Conservation (phyloP, 2,113 vertebrate genomes). For the Anser cygnoides region DNA sequence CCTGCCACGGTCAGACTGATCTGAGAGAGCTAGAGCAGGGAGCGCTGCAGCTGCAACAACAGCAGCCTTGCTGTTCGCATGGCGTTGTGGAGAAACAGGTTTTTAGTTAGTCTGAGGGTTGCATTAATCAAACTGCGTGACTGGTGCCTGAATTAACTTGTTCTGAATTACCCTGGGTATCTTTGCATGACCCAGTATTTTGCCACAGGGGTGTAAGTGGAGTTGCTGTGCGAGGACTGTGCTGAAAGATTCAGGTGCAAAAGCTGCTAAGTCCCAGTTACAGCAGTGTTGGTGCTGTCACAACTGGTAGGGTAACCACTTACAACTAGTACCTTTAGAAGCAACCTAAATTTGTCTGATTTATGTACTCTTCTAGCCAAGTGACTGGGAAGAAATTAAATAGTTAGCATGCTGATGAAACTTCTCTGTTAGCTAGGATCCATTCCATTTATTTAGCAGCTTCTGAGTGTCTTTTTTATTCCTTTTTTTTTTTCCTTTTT, state of each 20-base stretch:
- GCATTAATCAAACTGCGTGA: neutral
- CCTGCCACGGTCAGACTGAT: neutral
- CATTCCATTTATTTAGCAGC: neutral
- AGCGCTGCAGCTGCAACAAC: accelerated
- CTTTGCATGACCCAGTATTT: neutral
- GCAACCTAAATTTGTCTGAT: neutral
- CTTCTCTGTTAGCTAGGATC: neutral
- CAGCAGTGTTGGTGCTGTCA: neutral
- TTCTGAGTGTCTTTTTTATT: neutral
- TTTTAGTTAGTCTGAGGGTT: neutral
- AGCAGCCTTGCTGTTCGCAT: neutral
- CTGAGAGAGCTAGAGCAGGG: neutral
- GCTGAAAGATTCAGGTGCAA: neutral
- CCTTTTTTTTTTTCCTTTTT: accelerated
- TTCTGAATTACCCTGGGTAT: neutral
- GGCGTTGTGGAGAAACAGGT: neutral
- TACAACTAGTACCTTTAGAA: neutral
- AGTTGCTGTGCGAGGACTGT: neutral
- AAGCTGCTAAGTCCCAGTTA: neutral
- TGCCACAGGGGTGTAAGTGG: neutral
- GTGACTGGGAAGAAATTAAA: neutral
- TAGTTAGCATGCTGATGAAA: neutral
- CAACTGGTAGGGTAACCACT: neutral
- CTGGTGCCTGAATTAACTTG: neutral
- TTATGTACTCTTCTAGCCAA: neutral